Evolutionary conservation across 2,113 vertebrate genomes (phyloP), one percentile per base, ranked within the genome.

Genomic region (Melanotaenia duboulayi): DNA sequence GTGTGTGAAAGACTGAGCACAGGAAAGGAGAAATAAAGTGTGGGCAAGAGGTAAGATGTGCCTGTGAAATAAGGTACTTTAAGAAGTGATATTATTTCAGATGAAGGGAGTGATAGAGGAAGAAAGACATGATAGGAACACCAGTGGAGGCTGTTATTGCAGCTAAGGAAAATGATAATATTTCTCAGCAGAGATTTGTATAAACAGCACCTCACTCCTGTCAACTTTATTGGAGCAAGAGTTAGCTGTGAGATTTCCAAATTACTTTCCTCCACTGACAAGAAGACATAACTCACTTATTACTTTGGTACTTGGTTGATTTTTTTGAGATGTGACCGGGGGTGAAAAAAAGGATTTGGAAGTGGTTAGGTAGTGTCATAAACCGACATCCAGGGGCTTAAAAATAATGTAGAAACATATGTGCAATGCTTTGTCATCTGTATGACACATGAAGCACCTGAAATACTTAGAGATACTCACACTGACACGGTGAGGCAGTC

Each of bases 141-240:
- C 68, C 35, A 24, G 73, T 51, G 60, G 64, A 82, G 60, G 56
- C 80, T 84, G 64, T 83, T 81, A 83, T 75, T 84, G 81, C 74
- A 76, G 55, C 83, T 72, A 37, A 84, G 48, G 75, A 74, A 84
- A 86, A 83, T 76, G 66, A 89, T 77, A 90, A 62, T 59, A 72
- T 83, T 80, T 79, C 86, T 69, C 74, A 66, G 71, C 28, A n/a
- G 76, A 74, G 70, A 80, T 78, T 82, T 78, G 67, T 78, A 74
- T 63, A 74, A 80, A 74, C 67, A 74, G 65, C 77, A n/a, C 69
- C 68, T 42, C 78, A 73, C 63, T 70, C 79, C 65, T n/a, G n/a
- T 80, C 63, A 51, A 28, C 32, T 81, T 76, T 80, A 83, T 83
- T 72, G 80, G 76, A 78, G 81, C 55, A 72, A 20, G 65, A 77